Base-by-base conservation (phyloP, 2,797 vertebrate species). In the Arvicola amphibius region DNA sequence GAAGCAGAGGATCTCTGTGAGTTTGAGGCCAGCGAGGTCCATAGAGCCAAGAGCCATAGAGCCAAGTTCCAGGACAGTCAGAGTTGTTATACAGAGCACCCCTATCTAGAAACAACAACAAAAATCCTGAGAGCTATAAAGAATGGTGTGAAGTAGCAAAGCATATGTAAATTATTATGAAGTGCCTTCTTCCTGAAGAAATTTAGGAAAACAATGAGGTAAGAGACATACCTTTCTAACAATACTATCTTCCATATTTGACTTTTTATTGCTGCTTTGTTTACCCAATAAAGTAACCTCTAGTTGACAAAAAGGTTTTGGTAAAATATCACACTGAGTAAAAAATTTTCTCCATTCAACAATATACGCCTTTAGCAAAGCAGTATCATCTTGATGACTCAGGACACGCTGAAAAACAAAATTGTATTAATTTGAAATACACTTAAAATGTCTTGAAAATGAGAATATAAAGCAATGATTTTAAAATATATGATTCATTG, bases 271-370 rank as follows among this genome's bases (percentile, higher is more conserved):
- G 98, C 99, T 99, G 95, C 99, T 99, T 97, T 99, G 99, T 97
- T 99, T 99, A 95, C 99, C 99, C 98, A 99, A 98, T 96, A 99
- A 98, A 79, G 99, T 99, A 97, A 99, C 99, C 98, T 99, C 99
- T 97, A 99, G 97, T 95, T 99, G 99, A 97, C 99, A 99, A 98
- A 99, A 99, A 7, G 99, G 99, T 96, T 99, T 99, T 73, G 99
- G 99, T 97, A 99, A 98, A 98, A 99, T 99, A 98, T 99, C 99
- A 40, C 99, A 99, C 90, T 99, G 99, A 0, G 99, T 99, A 98
- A 99, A 99, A 98, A 99, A 99, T 98, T 99, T 99, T 98, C 99
- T 99, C 99, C 99, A 99, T 98, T 99, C 99, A 97, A 99, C 99
- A 19, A 99, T 99, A 96, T 99, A 99, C 4, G 99, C 99, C 98